These are phyloP conservation scores for Syngnathus acus DNA, from an alignment of 2,797 vertebrate genomes.

Conservation along the genomic window DNA sequence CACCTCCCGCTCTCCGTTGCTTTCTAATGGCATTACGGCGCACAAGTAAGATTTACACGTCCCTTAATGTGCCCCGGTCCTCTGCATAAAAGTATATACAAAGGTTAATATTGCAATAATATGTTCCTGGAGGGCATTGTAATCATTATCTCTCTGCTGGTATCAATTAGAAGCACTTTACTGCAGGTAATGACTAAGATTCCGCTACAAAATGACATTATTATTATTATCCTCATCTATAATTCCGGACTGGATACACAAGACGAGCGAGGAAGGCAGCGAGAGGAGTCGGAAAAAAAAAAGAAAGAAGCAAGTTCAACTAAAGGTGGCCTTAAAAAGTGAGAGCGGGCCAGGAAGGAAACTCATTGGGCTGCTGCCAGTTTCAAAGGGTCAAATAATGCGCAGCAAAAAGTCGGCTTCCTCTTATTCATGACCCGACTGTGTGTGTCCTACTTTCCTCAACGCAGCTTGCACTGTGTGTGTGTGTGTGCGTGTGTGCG, in stretches of 20 bases:
- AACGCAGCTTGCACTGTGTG: constrained; percentile 26
- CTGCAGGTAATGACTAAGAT: constrained; percentile 83
- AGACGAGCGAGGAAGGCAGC: constrained; percentile 31
- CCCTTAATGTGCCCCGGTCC: constrained; percentile 79
- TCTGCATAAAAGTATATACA: constrained; percentile 87
- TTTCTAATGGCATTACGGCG: constrained; percentile 75
- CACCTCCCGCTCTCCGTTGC: constrained; percentile 75
- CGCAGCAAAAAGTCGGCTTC: constrained; percentile 52
- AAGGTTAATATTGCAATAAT: constrained; percentile 87
- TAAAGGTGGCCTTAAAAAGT: constrained; percentile 72
- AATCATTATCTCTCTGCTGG: constrained; percentile 84
- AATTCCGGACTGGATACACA: constrained; percentile 79
- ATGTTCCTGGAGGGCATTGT: constrained; percentile 85
- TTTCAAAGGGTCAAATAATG: constrained; percentile 51
- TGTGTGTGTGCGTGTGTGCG: constrained; percentile 21
- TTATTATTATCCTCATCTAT: constrained; percentile 85
- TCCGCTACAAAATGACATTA: constrained; percentile 82
- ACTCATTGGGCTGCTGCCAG: constrained; percentile 22
- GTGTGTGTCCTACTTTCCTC: constrained; percentile 55
- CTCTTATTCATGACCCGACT: constrained; percentile 51
- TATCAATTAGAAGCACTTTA: constrained; percentile 87
- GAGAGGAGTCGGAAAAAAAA: constrained; percentile 26
- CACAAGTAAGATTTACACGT: constrained; percentile 82
- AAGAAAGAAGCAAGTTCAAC: constrained; percentile 73
- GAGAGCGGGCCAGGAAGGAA: constrained; percentile 55